Base-by-base conservation (phyloP, 2,797 vertebrate species). In the Decapterus maruadsi region DNA sequence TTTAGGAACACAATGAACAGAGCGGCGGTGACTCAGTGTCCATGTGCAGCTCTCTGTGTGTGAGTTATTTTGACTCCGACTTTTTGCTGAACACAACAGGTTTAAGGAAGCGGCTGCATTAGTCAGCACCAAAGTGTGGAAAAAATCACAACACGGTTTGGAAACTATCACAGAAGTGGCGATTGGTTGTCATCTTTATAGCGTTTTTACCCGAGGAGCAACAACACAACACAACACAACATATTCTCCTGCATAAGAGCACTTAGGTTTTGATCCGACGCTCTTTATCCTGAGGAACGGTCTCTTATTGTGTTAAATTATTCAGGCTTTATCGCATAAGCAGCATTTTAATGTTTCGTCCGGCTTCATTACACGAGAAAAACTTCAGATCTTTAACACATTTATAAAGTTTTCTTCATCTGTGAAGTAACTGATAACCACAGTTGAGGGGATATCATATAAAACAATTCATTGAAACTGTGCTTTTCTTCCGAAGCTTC, bases 41-140 rank as follows among this genome's bases (percentile, higher is more conserved):
- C 36, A 1, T 73, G 29, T 36, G 38, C 65, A 73, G 61, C 48
- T 48, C 16, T 6, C n/a, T n/a, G n/a, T n/a, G n/a, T 26, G 26
- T 26, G 22, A 61, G 61, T 80, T 61, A 55, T 77, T 75, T 72
- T 62, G 51, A 78, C 61, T 81, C 77, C 65, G 50, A 19, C 46
- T 61, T 26, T 26, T 26, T 26, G 74, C 53, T 76, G 72, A 74
- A 78, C 11, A 11, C 53, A 48, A 34, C 58, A 20, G 40, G 53
- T 56, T 69, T 17, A 13, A 45, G 72, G 80, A 87, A 80, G 68
- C 31, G 56, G 46, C 3, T 36, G 46, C 42, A 72, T 81, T 70
- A 46, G 70, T 76, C 68, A 26, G 26, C 26, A 31, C 16, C 1
- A 14, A 8, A 54, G 26, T 4, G 58, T 34, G 55, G 60, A 70